Evolutionary conservation across 1,140 invertebrate species (phyloP), one percentile per base, ranked within the genome.

Genomic region (Eufriesea mexicana): DNA sequence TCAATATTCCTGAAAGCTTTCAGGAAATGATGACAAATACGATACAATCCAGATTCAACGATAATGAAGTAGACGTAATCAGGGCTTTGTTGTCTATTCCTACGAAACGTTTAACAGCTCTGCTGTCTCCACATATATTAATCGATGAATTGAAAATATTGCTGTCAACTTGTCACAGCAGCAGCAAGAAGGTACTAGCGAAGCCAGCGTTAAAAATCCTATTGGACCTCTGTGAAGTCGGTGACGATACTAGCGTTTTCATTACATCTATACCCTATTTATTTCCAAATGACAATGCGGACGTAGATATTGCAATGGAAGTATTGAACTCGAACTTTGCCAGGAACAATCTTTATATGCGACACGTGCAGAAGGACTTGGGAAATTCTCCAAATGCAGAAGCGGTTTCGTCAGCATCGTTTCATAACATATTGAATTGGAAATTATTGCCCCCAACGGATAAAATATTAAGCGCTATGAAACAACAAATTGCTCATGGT

Each of bases 251-350:
- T 0, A 91, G 77, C 10, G 78, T 94, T 8, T 94, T 94, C 62
- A 88, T 96, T 49, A 92, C 94, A 4, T 85, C 96, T 23, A 86
- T 96, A 67, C 96, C 96, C 25, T 95, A 95, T 86, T 86, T 97
- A 28, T 96, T 96, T 87, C 96, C 96, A 12, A 91, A 89, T 72
- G 89, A 93, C 75, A 86, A 95, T n/a, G 89, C 93, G 55, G 94
- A 95, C 73, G 92, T 95, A 25, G 59, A 92, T 47, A 87, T 95
- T 6, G 91, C 95, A 5, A 93, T 94, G 87, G 87, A 95, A 78
- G 94, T 96, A 57, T 85, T 96, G 57, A 85, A 84, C 42, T 95
- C 95, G 0, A 89, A 92, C 14, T 95, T 95, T 90, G 92, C 95
- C 68, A 87, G 89, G 75, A 90, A 94, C 84, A 93, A 95, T 90